A percentile compares a stretch with the other conserved stretches of the same genome.
These are phyloP conservation scores for Drosophila trapezifrons DNA, from an alignment of 1,140 invertebrate genomes.

Conservation along the genomic window DNA sequence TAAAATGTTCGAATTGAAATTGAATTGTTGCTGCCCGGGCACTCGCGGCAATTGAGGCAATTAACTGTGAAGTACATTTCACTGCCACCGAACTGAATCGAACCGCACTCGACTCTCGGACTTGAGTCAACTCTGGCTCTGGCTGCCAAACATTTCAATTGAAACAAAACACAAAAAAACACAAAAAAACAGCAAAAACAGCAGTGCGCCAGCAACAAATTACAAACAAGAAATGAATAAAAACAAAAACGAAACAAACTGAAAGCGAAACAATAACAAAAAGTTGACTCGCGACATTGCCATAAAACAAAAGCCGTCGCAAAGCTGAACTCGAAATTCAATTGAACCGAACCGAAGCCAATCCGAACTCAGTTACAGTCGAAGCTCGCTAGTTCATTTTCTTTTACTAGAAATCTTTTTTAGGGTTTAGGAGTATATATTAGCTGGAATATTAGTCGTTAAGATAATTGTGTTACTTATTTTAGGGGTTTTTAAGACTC, in stretches of 20 bases:
- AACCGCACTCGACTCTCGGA: constrained; percentile 2
- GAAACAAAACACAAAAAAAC: constrained; percentile 31
- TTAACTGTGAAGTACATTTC: constrained; percentile 80
- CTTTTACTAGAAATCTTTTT: too few relatives aligned
- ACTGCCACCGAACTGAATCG: constrained; percentile 37
- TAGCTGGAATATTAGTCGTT: too few relatives aligned
- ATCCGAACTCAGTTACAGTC: constrained; percentile 26
- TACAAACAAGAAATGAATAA: constrained; percentile 2
- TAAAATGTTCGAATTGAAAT: constrained; percentile 72
- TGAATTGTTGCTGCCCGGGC: constrained; percentile 62
- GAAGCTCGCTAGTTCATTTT: not conserved
- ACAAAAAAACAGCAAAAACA: too few relatives aligned
- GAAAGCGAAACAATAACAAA: constrained; percentile 32
- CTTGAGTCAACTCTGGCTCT: not conserved
- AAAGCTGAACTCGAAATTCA: constrained; percentile 60
- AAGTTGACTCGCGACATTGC: constrained; percentile 39
- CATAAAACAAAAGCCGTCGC: constrained; percentile 46
- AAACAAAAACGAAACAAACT: constrained; percentile 10
- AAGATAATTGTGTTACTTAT: not conserved
- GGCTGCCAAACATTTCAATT: constrained; percentile 78
- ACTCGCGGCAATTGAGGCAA: constrained; percentile 72
- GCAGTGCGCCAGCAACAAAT: constrained; percentile 1
- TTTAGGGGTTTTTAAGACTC: too few relatives aligned
- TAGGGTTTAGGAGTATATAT: too few relatives aligned
- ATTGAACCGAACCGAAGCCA: constrained; percentile 50